These are phyloP conservation scores for Temnothorax nylanderi DNA, from an alignment of 1,140 invertebrate genomes.

Conservation along the genomic window DNA sequence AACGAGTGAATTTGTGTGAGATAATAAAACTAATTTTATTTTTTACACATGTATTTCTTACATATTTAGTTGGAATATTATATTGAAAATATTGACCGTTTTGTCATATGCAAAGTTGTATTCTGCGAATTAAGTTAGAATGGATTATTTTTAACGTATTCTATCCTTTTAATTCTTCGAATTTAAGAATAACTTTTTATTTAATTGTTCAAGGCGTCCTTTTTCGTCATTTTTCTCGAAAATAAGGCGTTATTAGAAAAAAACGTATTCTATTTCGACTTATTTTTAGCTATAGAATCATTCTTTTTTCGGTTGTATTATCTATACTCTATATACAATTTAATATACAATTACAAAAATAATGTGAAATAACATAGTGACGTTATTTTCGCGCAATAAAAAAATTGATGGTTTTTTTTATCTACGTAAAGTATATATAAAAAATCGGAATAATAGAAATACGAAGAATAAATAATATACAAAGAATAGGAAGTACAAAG, in stretches of 20 bases:
- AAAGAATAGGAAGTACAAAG: constrained; percentile 3
- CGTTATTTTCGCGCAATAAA: not conserved
- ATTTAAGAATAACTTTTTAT: not conserved
- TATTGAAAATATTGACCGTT: not conserved
- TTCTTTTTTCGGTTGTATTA: not conserved
- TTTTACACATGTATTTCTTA: not conserved
- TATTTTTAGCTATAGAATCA: no score
- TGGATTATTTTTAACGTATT: not conserved
- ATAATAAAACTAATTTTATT: not conserved
- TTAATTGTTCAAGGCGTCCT: no score
- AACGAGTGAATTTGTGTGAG: not conserved
- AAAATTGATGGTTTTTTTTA: not conserved
- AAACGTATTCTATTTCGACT: no score
- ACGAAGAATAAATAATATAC: constrained; percentile 1
- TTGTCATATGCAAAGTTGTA: not conserved
- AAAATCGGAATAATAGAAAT: not conserved
- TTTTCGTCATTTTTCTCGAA: not conserved
- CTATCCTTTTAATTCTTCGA: not conserved
- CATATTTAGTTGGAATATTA: not conserved
- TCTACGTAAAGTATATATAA: not conserved
- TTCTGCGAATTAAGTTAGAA: not conserved
- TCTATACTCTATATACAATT: not conserved
- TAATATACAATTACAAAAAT: not conserved
- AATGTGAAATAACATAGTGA: not conserved
- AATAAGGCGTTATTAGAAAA: not conserved